phyloP scores from a whole-genome alignment of 2,797 vertebrate genomes.

The Hypotaenidia philippensis region DNA sequence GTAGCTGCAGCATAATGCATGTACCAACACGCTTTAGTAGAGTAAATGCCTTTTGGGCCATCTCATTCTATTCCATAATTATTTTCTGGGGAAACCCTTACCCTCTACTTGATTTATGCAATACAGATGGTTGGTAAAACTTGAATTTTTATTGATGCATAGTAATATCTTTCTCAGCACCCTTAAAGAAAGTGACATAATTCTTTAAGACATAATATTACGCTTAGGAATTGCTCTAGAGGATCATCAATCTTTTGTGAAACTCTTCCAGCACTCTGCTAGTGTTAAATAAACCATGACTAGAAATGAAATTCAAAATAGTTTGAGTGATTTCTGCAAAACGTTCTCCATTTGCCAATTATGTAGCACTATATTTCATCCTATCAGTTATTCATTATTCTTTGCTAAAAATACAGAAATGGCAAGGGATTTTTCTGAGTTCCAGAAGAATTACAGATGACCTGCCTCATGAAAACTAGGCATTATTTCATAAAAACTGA shows the following conservation, averaged over 20 bases:
- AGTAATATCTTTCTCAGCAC: slow-evolving; percentile 75
- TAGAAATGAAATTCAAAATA: slow-evolving; percentile 82
- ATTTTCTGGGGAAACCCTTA: slow-evolving; percentile 64
- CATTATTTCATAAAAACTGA: slow-evolving; percentile 46
- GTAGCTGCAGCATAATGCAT: slow-evolving; percentile 38
- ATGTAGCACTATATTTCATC: slow-evolving; percentile 75
- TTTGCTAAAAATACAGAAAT: slow-evolving; percentile 76
- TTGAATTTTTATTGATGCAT: slow-evolving; percentile 77
- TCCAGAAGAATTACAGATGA: slow-evolving; percentile 67
- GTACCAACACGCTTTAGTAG: slow-evolving; percentile 43
- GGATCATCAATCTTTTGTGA: slow-evolving; percentile 79
- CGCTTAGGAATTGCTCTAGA: slow-evolving; percentile 78
- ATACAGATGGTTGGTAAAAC: slow-evolving; percentile 76
- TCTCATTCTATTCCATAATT: slow-evolving; percentile 60
- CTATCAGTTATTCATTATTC: slow-evolving; percentile 79
- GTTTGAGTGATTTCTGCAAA: slow-evolving; percentile 81
- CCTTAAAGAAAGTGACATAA: slow-evolving; percentile 80
- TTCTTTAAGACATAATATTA: slow-evolving; percentile 83
- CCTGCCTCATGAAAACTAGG: slow-evolving; percentile 32
- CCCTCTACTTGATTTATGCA: slow-evolving; percentile 76
- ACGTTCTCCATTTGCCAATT: slow-evolving; percentile 81
- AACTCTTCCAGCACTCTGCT: slow-evolving; percentile 66
- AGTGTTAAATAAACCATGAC: slow-evolving; percentile 84
- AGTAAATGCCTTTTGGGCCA: slow-evolving; percentile 57
- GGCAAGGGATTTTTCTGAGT: slow-evolving; percentile 69